Evolutionary conservation across 2,113 vertebrate species (phyloP), one percentile per base, ranked within the genome.

Genomic region (Marmota monax): DNA sequence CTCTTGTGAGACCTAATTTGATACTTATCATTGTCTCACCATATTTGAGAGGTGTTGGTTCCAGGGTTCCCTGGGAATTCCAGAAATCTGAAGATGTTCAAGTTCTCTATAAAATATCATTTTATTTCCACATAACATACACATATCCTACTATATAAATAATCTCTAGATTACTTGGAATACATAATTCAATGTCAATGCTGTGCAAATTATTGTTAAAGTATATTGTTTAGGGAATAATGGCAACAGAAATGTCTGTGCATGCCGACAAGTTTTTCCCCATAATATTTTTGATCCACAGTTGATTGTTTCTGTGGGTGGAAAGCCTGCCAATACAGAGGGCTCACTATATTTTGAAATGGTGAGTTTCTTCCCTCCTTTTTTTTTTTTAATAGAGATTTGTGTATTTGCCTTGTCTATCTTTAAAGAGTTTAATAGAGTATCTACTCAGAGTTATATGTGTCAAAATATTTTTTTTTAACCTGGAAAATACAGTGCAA

Each of bases 381-480:
- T 53, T 16, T 34, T 95, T 7, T 27, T 95, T 7, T 27, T 45
- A 8, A 34, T 16, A 53, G 22, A 58, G 5, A 63, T 93, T 88
- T 84, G 23, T 25, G 12, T 87, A 51, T 92, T 9, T 89, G 25
- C 10, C 16, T 65, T 90, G 20, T 56, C 42, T 12, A 56, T 6
- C 32, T 94, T 83, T 79, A 72, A 91, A 88, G 72, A 79, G 78
- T 96, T n/a, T 97, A 29, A 53, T 87, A 79, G 32, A 93, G 34
- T 90, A 7, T n/a, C 32, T 80, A 9, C 17, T 53, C 73, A 84
- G 67, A 72, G 32, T 93, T 65, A 88, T 42, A 42, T 48, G 79
- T 32, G 67, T 92, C 77, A 94, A 85, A 88, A 84, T 93, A 84
- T 90, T 72, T 69, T 93, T 89, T 70, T 93, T 89, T 70, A n/a